phyloP scores from a whole-genome alignment of 2,113 vertebrate species.

The Amblyornis subalaris region DNA sequence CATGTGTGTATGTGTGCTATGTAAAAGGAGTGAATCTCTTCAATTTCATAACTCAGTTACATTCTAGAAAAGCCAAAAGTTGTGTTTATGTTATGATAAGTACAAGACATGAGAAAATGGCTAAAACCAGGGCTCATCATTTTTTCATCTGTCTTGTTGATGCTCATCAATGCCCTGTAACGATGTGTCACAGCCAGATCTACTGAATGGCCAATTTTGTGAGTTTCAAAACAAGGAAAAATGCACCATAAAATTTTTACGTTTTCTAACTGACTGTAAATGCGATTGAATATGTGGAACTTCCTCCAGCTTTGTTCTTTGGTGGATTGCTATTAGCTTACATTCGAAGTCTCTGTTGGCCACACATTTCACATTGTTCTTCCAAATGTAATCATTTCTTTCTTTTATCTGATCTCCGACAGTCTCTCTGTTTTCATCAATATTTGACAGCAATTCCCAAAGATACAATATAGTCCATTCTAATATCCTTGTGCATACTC shows the following conservation, averaged over 20 bases:
- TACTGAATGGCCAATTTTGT: slow-evolving; percentile 45
- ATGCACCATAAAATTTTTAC: slow-evolving; percentile 60
- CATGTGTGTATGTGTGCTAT: rapidly evolving
- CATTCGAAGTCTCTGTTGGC: slow-evolving; percentile 75
- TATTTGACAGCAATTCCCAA: slow-evolving; percentile 83
- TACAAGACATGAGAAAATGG: background rate
- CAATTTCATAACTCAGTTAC: background rate
- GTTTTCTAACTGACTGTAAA: slow-evolving; percentile 69
- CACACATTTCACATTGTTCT: slow-evolving; percentile 71
- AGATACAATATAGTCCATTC: slow-evolving; percentile 75
- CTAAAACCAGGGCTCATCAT: background rate
- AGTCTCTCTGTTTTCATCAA: slow-evolving; percentile 79
- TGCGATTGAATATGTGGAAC: slow-evolving; percentile 54
- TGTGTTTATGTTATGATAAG: background rate
- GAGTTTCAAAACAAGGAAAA: slow-evolving; percentile 62
- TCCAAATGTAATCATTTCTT: slow-evolving; percentile 78
- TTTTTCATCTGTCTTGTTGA: background rate
- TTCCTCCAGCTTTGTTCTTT: slow-evolving; percentile 72
- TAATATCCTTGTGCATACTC: slow-evolving; percentile 73
- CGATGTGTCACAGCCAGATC: slow-evolving; percentile 32
- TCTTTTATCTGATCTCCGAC: slow-evolving; percentile 81
- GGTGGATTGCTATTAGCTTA: slow-evolving; percentile 73
- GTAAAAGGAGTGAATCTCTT: background rate
- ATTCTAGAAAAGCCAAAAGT: background rate
- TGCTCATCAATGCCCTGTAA: slow-evolving; percentile 11